Evolutionary conservation across 2,113 vertebrate species (phyloP).

Genomic region (Cettia cetti): DNA sequence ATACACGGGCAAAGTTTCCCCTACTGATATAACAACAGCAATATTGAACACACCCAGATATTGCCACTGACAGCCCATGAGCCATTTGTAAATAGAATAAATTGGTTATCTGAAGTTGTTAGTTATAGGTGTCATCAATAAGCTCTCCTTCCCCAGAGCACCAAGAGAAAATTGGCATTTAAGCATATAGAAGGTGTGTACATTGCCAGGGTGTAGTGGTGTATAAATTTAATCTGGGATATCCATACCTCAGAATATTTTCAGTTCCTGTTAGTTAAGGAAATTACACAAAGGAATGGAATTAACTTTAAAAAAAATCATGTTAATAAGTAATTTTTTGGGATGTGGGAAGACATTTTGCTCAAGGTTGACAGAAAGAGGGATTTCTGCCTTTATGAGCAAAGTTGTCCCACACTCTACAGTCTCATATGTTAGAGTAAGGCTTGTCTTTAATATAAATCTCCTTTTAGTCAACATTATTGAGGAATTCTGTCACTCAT

Average conservation of each 20-base stretch:
- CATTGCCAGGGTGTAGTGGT: not conserved
- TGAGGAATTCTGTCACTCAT: not conserved
- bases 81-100: not conserved
- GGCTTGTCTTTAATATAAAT: not conserved
- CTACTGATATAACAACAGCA: not conserved
- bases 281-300: not conserved
- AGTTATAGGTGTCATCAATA: not conserved
- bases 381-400: not conserved
- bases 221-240: not conserved
- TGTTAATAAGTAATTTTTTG: not conserved
- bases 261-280: not conserved
- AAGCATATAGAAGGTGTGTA: fast-evolving
- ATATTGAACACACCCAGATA: not conserved
- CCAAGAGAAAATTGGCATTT: not conserved
- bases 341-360: not conserved
- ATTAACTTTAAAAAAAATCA: not conserved
- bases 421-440: not conserved
- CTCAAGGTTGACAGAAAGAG: not conserved
- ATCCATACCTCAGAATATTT: not conserved
- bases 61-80: not conserved
- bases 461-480: not conserved
- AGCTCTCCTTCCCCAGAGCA: not conserved
- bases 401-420: not conserved
- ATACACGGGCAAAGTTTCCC: fast-evolving
- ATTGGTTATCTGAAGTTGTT: not conserved